Conservation (phyloP, 1,140 invertebrate genomes). For the Brachionus sp. region DNA sequence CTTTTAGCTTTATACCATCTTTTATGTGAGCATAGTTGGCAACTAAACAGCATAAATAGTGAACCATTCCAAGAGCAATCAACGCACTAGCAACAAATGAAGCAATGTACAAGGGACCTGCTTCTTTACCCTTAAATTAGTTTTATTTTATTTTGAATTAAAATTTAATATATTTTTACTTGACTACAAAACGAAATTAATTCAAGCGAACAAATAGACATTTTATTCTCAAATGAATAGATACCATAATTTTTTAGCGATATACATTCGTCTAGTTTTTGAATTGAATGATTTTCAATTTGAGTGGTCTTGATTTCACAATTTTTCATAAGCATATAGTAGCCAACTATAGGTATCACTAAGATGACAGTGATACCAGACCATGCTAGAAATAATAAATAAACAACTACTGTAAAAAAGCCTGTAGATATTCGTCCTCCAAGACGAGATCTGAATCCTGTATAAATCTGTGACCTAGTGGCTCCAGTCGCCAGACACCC, state of each 20-base stretch:
- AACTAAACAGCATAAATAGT: constrained; percentile 41
- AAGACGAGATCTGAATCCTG: constrained; percentile 26
- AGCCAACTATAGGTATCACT: constrained; percentile 37
- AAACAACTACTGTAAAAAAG: constrained; percentile 43
- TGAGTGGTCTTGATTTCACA: constrained; percentile 38
- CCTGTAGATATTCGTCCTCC: constrained; percentile 38
- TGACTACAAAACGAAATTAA: constrained; percentile 35
- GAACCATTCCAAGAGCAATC: constrained; percentile 32
- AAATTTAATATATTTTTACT: neutral
- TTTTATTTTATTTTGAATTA: neutral
- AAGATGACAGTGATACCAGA: neutral
- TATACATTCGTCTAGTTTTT: constrained; percentile 39
- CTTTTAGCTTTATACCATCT: constrained; percentile 39
- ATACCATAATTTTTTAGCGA: constrained; percentile 34
- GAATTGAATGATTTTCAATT: constrained; percentile 36
- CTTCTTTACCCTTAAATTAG: constrained; percentile 37
- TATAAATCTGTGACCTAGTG: constrained; percentile 36
- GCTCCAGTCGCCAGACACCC: constrained; percentile 45
- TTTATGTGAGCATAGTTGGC: constrained; percentile 45
- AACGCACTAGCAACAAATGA: constrained; percentile 2
- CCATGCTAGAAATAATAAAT: constrained; percentile 34
- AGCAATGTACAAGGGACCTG: constrained; percentile 31
- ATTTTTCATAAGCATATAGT: constrained; percentile 46
- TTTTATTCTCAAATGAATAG: constrained; percentile 29
- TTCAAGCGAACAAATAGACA: constrained; percentile 31